Conservation (phyloP, 2,113 vertebrate genomes). For the Phrynosoma platyrhinos region DNA sequence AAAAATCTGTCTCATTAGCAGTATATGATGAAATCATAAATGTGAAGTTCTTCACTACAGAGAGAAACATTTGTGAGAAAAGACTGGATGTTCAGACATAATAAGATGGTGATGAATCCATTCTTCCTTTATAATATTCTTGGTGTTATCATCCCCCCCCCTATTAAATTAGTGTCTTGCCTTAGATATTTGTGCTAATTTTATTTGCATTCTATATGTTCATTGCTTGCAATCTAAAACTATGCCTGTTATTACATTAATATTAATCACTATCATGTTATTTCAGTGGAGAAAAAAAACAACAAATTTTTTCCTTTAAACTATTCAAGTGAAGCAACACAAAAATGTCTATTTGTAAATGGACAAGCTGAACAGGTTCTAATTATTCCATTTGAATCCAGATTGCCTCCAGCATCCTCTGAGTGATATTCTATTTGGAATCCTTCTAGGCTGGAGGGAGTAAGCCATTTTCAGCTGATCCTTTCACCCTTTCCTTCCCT, state of each 20-base stretch:
- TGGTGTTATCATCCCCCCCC: background rate
- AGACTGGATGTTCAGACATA: background rate
- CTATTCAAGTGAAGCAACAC: background rate
- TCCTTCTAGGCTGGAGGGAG: background rate
- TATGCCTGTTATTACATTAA: background rate
- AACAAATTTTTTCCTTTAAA: background rate
- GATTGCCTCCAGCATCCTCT: background rate
- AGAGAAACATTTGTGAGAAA: background rate
- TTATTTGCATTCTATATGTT: background rate
- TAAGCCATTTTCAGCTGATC: background rate
- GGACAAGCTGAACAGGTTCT: too few relatives aligned
- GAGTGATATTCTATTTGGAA: background rate
- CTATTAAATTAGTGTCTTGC: background rate
- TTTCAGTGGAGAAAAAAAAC: background rate
- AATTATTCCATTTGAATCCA: background rate
- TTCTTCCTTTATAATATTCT: background rate
- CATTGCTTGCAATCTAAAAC: background rate
- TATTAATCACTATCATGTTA: background rate
- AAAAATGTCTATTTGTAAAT: conserved; percentile 1
- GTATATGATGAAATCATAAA: background rate
- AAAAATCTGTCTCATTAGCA: background rate
- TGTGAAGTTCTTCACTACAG: background rate
- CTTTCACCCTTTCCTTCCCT: background rate
- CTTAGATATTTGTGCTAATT: background rate
- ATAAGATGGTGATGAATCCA: background rate